Evolutionary conservation across 2,113 vertebrate species (phyloP).

Genomic region (Entelurus aequoreus): DNA sequence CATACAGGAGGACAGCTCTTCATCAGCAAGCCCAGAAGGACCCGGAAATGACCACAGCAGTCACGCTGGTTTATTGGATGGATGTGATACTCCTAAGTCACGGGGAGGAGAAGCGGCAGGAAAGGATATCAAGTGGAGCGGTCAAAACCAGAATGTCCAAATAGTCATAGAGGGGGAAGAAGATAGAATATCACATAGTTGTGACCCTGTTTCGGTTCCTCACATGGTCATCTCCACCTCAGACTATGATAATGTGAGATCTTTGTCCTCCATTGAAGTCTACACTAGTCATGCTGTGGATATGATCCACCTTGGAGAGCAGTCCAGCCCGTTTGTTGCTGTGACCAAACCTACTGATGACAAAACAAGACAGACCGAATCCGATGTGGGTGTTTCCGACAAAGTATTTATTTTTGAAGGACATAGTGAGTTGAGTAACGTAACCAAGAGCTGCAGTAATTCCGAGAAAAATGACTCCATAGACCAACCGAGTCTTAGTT

Average conservation of each 20-base stretch:
- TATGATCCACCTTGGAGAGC: slow-evolving; percentile 49
- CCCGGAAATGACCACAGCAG: slow-evolving; percentile 42
- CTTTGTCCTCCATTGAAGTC: slow-evolving; percentile 49
- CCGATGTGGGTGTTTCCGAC: slow-evolving; percentile 6
- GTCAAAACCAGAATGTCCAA: slow-evolving; percentile 42
- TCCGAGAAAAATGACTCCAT: slow-evolving; percentile 37
- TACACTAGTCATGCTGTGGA: slow-evolving; percentile 30
- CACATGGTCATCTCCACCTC: slow-evolving; percentile 64
- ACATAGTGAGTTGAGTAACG: slow-evolving; percentile 19
- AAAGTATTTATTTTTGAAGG: slow-evolving; percentile 52
- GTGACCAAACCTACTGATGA: slow-evolving; percentile 33
- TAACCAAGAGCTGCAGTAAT: slow-evolving; percentile 13
- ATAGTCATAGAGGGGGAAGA: slow-evolving; percentile 58
- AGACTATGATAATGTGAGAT: slow-evolving; percentile 68
- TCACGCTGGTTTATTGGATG: slow-evolving; percentile 54
- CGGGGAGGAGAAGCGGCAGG: slow-evolving; percentile 10
- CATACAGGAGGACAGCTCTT: slow-evolving; percentile 73
- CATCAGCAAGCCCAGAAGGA: slow-evolving; percentile 75
- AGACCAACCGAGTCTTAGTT: slow-evolving; percentile 40
- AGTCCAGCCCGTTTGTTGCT: slow-evolving; percentile 63
- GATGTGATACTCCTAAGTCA: slow-evolving; percentile 21
- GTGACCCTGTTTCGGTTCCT: slow-evolving; percentile 29
- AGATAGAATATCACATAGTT: slow-evolving; percentile 13
- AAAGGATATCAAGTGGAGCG: background rate
- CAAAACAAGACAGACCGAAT: slow-evolving; percentile 11